Conservation (phyloP, 2,113 vertebrate genomes). For the Vulpes lagopus region DNA sequence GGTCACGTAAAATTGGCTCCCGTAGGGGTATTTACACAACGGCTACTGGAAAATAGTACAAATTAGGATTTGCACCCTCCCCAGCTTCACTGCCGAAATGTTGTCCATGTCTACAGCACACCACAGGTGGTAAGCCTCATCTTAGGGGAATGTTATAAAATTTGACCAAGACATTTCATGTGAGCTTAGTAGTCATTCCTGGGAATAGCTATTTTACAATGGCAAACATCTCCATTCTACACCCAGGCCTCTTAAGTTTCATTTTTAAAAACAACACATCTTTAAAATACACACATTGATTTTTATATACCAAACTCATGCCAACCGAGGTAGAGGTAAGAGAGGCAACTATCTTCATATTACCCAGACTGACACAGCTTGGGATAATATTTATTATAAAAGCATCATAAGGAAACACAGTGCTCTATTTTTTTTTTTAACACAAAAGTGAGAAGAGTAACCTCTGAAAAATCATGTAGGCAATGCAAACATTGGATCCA, state of each 20-base stretch:
- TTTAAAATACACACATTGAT: not conserved
- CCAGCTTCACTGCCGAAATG: not conserved
- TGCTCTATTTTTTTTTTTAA: not conserved
- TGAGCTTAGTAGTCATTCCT: not conserved
- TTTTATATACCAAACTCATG: not conserved
- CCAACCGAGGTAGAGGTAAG: not conserved
- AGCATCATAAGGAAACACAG: not conserved
- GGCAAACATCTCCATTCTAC: not conserved
- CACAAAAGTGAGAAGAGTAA: not conserved
- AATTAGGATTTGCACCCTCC: not conserved
- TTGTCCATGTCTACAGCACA: not conserved
- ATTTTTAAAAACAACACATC: not conserved
- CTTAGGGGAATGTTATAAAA: not conserved
- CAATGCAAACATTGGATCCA: not conserved
- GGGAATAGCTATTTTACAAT: not conserved
- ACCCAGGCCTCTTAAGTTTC: not conserved
- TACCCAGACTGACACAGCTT: not conserved
- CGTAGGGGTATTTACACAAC: not conserved
- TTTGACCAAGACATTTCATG: not conserved
- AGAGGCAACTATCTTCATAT: not conserved
- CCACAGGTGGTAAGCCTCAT: not conserved
- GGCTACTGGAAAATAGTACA: not conserved
- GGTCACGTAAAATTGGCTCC: not conserved
- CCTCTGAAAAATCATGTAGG: not conserved
- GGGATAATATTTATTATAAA: not conserved